Conservation (phyloP, 2,113 vertebrate genomes). For the Eolophus roseicapilla region DNA sequence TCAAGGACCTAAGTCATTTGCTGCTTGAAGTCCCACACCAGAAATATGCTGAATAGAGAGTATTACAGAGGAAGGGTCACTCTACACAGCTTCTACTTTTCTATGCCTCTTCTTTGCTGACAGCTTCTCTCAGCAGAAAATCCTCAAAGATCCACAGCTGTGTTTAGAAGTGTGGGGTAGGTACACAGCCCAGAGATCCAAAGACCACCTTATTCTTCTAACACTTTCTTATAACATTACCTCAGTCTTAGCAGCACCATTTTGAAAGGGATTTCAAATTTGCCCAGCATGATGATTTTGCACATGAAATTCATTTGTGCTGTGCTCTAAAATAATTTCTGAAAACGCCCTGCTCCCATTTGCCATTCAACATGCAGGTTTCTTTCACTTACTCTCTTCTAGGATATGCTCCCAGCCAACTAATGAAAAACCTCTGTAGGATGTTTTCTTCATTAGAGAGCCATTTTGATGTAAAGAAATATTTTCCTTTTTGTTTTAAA, state of each 20-base stretch:
- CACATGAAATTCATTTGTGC: background rate
- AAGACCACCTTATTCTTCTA: background rate
- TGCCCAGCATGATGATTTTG: background rate
- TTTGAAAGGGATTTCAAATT: background rate
- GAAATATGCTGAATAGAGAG: background rate
- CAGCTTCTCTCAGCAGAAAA: background rate
- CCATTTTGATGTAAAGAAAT: constrained; percentile 21
- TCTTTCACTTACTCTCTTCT: background rate
- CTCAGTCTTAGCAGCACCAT: background rate
- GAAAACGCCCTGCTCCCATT: background rate
- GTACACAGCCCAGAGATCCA: background rate
- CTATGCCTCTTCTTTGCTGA: background rate
- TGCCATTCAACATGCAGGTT: background rate
- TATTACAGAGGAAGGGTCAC: background rate
- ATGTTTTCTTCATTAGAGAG: constrained; percentile 39
- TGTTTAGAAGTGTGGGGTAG: background rate
- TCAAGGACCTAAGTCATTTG: background rate
- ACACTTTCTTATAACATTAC: background rate
- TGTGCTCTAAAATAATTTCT: background rate
- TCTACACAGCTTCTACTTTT: background rate
- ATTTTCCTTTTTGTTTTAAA: constrained; percentile 30
- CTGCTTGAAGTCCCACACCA: background rate
- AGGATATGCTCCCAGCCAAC: background rate
- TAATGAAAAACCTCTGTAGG: background rate
- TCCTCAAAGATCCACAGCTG: background rate